Percentiles rank a stretch among this genome's conserved stretches.
These are phyloP conservation scores for Thecophora atra DNA, from an alignment of 2,888 invertebrate species.

Conservation along the genomic window DNA sequence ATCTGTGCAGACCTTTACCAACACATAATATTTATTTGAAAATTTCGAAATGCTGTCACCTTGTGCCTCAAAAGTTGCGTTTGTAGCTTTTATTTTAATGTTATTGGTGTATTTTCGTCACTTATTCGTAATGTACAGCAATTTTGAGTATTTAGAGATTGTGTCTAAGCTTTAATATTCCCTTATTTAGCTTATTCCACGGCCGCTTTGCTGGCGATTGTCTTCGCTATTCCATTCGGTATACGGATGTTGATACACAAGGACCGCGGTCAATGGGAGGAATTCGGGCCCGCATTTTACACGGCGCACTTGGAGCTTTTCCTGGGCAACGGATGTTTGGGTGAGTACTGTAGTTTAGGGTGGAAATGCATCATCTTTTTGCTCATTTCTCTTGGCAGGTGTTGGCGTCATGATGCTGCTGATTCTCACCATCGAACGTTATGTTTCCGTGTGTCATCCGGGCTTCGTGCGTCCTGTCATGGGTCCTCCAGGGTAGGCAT, in stretches of 20 bases:
- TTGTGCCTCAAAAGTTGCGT: too few species aligned
- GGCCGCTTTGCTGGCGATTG: slow-evolving; percentile 77
- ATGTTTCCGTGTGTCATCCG: slow-evolving; percentile 79
- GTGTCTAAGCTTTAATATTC: too few species aligned
- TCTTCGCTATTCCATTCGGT: slow-evolving; percentile 76
- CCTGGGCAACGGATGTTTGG: slow-evolving; percentile 76
- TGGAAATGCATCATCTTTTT: too few species aligned
- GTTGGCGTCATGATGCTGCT: slow-evolving; percentile 81
- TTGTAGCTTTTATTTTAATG: too few species aligned
- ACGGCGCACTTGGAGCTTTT: slow-evolving; percentile 77
- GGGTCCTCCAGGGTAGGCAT: slow-evolving; percentile 70
- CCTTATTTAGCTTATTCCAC: slow-evolving; percentile 75
- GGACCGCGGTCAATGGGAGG: slow-evolving; percentile 74
- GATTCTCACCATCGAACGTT: slow-evolving; percentile 78
- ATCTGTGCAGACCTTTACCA: too few species aligned
- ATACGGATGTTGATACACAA: slow-evolving; percentile 74
- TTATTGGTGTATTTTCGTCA: background rate
- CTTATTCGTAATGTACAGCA: too few species aligned
- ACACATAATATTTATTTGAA: too few species aligned
- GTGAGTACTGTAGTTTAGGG: slow-evolving; percentile 58
- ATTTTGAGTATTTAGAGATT: too few species aligned
- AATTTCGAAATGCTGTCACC: too few species aligned
- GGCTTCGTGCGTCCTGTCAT: slow-evolving; percentile 74
- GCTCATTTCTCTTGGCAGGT: slow-evolving; percentile 60
- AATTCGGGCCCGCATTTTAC: slow-evolving; percentile 74